Evolutionary conservation across 2,113 vertebrate species (phyloP).

Genomic region (Malurus cyaneus): DNA sequence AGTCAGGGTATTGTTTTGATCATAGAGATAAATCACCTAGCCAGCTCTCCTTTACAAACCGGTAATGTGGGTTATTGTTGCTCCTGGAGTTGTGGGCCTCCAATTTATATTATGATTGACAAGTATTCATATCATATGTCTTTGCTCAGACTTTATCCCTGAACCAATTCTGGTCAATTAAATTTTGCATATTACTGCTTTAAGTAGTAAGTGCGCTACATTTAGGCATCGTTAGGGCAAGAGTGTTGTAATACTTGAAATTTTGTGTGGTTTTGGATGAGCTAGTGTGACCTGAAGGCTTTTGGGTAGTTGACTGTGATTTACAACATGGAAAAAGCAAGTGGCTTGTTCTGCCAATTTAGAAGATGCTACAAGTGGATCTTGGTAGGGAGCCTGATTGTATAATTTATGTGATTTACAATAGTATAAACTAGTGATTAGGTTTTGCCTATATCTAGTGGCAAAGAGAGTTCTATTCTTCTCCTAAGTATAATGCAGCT

Average conservation of each 20-base stretch:
- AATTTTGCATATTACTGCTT: neutral
- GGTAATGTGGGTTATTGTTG: neutral
- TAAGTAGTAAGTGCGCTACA: neutral
- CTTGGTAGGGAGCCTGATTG: neutral
- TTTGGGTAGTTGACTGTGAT: neutral
- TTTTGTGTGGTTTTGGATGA: neutral
- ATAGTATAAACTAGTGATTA: neutral
- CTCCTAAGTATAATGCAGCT: neutral
- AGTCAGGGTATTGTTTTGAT: neutral
- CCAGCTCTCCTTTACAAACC: neutral
- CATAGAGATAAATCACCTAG: neutral
- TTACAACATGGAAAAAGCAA: neutral
- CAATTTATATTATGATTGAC: neutral
- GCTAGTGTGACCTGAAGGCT: neutral
- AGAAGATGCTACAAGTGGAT: neutral
- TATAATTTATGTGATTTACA: neutral
- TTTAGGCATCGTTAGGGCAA: neutral
- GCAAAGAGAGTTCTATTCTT: neutral
- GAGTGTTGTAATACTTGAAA: neutral
- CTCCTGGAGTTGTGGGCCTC: neutral
- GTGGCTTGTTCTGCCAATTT: neutral
- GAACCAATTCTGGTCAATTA: neutral
- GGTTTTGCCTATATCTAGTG: neutral
- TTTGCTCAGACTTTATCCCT: neutral
- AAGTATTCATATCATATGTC: neutral